Evolutionary conservation across 2,888 invertebrate genomes (phyloP).

Genomic region (Heliconius ethilla): DNA sequence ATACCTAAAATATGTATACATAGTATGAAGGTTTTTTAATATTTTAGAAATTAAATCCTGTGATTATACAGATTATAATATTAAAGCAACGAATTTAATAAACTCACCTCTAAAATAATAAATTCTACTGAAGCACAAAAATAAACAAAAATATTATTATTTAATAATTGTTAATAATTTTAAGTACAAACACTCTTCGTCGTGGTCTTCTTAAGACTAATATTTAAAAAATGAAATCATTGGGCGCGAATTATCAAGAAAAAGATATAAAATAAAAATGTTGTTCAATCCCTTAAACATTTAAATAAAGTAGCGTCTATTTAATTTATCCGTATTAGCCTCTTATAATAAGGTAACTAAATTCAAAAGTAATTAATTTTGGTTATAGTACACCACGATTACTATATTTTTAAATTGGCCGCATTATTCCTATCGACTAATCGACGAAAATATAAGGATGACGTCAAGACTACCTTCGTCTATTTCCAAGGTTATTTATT

Average conservation of each 20-base stretch:
- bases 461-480: slow-evolving; percentile 58
- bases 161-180: neutral
- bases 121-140: slow-evolving; percentile 10
- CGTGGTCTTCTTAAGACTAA: slow-evolving; percentile 41
- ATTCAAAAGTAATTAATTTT: neutral
- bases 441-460: slow-evolving; percentile 66
- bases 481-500: slow-evolving; percentile 60
- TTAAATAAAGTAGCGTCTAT: slow-evolving; percentile 28
- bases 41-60: no score
- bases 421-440: slow-evolving; percentile 52
- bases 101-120: slow-evolving; percentile 19
- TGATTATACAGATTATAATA: neutral
- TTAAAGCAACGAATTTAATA: neutral
- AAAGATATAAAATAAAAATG: slow-evolving; percentile 45
- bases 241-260: slow-evolving; percentile 55
- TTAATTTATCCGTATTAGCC: slow-evolving; percentile 47
- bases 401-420: slow-evolving; percentile 46
- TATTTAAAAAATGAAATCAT: slow-evolving; percentile 49
- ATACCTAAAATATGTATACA: no score
- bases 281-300: neutral
- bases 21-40: no score
- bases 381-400: neutral
- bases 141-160: slow-evolving; percentile 17
- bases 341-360: neutral
- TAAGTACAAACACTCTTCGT: slow-evolving; percentile 25